A percentile compares a stretch with the other conserved stretches of the same genome.
Conservation (phyloP, 2,113 vertebrate species). For the Phaetusa simplex region DNA sequence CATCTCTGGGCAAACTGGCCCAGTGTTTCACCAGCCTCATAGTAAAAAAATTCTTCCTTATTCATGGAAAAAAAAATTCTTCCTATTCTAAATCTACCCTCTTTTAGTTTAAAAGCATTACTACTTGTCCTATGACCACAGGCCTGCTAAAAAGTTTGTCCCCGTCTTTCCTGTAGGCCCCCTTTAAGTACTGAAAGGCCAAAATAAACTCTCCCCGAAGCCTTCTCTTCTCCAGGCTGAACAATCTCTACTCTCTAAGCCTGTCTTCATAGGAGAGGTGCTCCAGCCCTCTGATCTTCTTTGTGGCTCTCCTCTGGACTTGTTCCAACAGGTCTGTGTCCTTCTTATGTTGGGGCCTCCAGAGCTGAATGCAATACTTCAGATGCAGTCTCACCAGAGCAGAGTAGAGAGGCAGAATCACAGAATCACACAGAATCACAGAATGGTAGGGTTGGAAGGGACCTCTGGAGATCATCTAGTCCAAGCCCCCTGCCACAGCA, state of each 20-base stretch:
- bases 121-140: background rate
- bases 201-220: background rate
- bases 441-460: too few species aligned
- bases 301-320: background rate
- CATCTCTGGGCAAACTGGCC: background rate
- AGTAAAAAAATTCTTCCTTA: background rate
- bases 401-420: background rate
- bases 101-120: background rate
- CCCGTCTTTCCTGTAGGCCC: background rate
- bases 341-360: background rate
- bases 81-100: background rate
- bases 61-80: background rate
- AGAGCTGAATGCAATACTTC: background rate
- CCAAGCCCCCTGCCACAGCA: too few species aligned
- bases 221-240: background rate
- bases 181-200: background rate
- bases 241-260: background rate
- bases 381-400: background rate
- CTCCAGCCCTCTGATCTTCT: background rate
- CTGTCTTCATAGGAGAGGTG: background rate
- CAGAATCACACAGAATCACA: too few species aligned
- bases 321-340: background rate
- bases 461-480: too few species aligned
- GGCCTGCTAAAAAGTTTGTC: background rate
- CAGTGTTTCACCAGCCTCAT: background rate